Percentiles rank a stretch among this genome's conserved stretches.
Conservation (phyloP, 2,113 vertebrate genomes). For the Panurus biarmicus region DNA sequence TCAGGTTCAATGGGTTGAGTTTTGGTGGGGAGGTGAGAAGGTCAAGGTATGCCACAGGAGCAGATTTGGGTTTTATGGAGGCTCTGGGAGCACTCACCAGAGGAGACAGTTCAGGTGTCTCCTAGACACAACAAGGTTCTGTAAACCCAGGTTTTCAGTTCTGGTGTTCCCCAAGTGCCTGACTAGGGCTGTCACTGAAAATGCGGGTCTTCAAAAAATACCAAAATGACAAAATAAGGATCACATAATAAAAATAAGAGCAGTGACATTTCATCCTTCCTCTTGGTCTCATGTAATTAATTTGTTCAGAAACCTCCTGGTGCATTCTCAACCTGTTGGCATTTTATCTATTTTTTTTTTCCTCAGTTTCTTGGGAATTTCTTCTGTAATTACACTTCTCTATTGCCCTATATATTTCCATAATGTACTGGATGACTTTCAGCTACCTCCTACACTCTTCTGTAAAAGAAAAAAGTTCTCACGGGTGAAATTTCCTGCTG, state of each 20-base stretch:
- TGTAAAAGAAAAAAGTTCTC: not conserved
- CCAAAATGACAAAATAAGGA: not conserved
- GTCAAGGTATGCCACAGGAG: fast-evolving
- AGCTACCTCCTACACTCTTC: not conserved
- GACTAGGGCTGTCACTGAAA: not conserved
- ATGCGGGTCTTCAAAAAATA: not conserved
- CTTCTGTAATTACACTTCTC: constrained; percentile 12
- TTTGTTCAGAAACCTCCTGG: not conserved
- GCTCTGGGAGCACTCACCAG: fast-evolving
- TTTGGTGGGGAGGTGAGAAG: not conserved
- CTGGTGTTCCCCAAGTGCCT: not conserved
- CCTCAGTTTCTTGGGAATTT: not conserved
- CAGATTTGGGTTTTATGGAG: not conserved
- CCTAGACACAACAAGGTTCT: not conserved
- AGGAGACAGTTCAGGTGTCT: not conserved
- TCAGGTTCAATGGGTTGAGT: fast-evolving
- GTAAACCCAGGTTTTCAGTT: not conserved
- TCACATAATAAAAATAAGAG: not conserved
- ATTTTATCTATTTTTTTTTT: not conserved
- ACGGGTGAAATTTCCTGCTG: not conserved
- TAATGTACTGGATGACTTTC: not conserved
- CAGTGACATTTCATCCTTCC: not conserved
- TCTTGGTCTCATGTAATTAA: constrained; percentile 1
- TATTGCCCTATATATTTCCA: not conserved
- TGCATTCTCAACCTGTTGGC: not conserved